These are phyloP conservation scores for Ammodytes dubius DNA, from an alignment of 2,113 vertebrate genomes.

Conservation along the genomic window DNA sequence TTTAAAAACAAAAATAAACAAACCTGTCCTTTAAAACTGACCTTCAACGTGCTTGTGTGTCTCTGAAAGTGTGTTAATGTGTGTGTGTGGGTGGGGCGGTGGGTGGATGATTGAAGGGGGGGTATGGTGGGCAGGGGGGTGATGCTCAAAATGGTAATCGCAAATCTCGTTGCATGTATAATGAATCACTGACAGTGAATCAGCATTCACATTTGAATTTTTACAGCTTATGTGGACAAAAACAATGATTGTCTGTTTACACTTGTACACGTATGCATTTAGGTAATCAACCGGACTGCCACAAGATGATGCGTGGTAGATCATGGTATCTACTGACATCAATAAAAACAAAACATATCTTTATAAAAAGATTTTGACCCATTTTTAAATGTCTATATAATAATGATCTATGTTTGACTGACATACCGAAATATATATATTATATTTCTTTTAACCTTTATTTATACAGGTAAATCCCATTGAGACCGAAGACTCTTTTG, in stretches of 20 bases:
- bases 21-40: conserved; percentile 71
- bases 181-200: conserved; percentile 71
- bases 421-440: too few species aligned
- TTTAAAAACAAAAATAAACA: conserved; percentile 59
- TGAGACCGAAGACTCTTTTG: too few species aligned
- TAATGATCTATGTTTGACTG: neutral
- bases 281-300: conserved; percentile 7
- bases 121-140: neutral
- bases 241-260: conserved; percentile 45
- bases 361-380: neutral
- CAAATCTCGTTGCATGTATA: conserved; percentile 79
- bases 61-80: conserved; percentile 5
- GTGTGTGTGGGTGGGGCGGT: conserved; percentile 38
- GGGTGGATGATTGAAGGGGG: conserved; percentile 62
- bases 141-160: conserved; percentile 79
- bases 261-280: conserved; percentile 23
- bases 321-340: conserved; percentile 10
- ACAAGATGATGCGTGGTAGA: neutral
- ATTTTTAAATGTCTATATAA: neutral
- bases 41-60: conserved; percentile 50
- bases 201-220: conserved; percentile 50
- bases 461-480: too few species aligned
- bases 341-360: neutral
- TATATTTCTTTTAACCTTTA: too few species aligned
- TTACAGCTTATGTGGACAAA: conserved; percentile 27